These are phyloP conservation scores for Drosophila micromelanica DNA, from an alignment of 1,140 invertebrate genomes.

Conservation along the genomic window DNA sequence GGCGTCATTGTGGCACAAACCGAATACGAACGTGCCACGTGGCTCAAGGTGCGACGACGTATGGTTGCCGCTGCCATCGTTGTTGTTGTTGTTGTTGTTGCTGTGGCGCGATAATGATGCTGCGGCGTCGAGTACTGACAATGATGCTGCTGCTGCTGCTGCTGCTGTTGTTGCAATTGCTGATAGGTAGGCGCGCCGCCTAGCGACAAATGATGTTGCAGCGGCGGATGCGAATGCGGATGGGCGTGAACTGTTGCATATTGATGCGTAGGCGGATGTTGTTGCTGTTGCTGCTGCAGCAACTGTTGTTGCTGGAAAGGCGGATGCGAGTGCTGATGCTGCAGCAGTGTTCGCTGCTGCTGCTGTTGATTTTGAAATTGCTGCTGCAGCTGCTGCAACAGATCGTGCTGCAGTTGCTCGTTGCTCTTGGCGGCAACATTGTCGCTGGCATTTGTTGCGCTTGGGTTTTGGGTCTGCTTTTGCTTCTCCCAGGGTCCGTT, in stretches of 20 bases:
- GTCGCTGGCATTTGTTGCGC: conserved; percentile 1
- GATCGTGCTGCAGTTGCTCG: conserved; percentile 69
- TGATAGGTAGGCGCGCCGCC: conserved; percentile 68
- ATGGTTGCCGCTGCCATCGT: conserved; percentile 62
- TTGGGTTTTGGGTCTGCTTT: conserved; percentile 51
- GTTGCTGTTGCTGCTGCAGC: conserved; percentile 39
- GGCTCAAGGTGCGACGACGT: conserved; percentile 74
- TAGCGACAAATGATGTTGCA: conserved; percentile 79
- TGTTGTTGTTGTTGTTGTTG: conserved; percentile 37
- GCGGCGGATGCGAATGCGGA: conserved; percentile 44
- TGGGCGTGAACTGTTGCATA: conserved; percentile 30
- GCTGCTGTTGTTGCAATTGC: conserved; percentile 53
- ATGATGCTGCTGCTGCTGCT: conserved; percentile 32
- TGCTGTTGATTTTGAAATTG: conserved; percentile 58
- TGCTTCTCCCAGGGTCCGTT: conserved; percentile 83
- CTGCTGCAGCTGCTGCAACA: conserved; percentile 70
- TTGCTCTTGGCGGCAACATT: conserved; percentile 32
- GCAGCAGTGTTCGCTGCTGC: conserved; percentile 55
- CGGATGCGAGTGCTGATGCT: conserved; percentile 69
- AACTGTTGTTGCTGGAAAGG: conserved; percentile 59
- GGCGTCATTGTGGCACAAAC: conserved; percentile 61
- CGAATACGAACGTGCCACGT: conserved; percentile 78
- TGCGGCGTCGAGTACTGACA: conserved; percentile 72
- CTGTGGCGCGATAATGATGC: conserved; percentile 68
- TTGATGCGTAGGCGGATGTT: conserved; percentile 43